Base-by-base conservation (phyloP, 2,113 vertebrate species). In the Cottus gobio region DNA sequence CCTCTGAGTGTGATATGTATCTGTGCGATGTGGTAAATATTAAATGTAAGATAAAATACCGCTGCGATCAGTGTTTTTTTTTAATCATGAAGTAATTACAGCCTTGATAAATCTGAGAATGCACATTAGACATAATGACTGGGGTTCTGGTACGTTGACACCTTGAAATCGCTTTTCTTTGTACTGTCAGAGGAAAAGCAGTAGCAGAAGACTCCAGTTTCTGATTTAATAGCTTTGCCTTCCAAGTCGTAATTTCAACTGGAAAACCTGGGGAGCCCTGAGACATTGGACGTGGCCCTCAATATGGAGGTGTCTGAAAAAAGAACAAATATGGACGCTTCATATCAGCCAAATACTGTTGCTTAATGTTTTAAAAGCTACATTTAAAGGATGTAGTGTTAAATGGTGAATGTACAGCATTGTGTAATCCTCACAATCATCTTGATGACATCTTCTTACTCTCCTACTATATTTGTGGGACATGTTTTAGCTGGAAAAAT, bases 11-110 rank as follows among this genome's bases (percentile, higher is more conserved):
- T 77, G 16, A 52, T 61, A 15, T 87, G 28, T 67, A 12, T 69
- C 15, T 78, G 44, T 67, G 44, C 77, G 1, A 66, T 79, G 58
- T 81, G 61, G 28, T 85, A 30, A 54, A 82, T 78, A 90, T 85
- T 83, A 81, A 87, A 91, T 46, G 5, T 65, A 0, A 37, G 2
- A 57, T 79, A 2, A 76, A 79, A 13, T 64, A 3, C 26, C 0
- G 1, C 9, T 7, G 12, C 1, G 68, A 8, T 56, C 5, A 10
- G 2, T 56, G 46, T 0, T 42, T 71, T 57, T 69, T 68, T 64
- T 18, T 12, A 12, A 42, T 60, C 18, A n/a, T 31, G 26, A 12
- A 60, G 5, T 22, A 36, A 67, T 44, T 34, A 48, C 13, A 46
- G 36, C 24, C 46, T 50, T 12, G n/a, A 12, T 42, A 7, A 5